Percentiles rank a stretch among this genome's conserved stretches.
phyloP scores from a whole-genome alignment of 1,140 invertebrate genomes.

The Hyphantria cunea region DNA sequence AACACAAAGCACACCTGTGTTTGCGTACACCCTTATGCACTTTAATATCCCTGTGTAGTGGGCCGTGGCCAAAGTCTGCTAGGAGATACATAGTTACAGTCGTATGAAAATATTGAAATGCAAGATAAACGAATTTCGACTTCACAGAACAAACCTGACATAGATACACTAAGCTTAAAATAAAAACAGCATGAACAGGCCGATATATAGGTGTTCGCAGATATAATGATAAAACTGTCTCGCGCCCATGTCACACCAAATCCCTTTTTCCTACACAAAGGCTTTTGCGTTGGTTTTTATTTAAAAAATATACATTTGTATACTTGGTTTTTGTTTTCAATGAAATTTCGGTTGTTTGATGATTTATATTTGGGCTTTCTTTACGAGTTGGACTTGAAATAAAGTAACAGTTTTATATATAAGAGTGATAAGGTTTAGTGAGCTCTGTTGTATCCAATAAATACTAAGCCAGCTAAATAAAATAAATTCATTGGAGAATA shows the following conservation, averaged over 20 bases:
- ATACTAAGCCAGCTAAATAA: no score
- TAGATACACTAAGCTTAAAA: not conserved
- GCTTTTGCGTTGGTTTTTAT: constrained; percentile 51
- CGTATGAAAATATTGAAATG: no score
- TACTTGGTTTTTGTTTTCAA: constrained; percentile 38
- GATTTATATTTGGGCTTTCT: constrained; percentile 8
- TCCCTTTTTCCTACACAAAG: constrained; percentile 53
- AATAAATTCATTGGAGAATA: no score
- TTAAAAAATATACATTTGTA: constrained; percentile 40
- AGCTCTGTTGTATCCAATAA: no score
- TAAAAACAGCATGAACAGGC: constrained; percentile 16
- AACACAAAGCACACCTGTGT: no score
- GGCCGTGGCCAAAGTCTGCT: no score
- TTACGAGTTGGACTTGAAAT: not conserved
- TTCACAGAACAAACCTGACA: not conserved
- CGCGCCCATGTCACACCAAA: constrained; percentile 48
- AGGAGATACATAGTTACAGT: no score
- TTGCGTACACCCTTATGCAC: no score
- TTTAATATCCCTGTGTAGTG: no score
- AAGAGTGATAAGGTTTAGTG: no score
- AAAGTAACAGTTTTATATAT: no score
- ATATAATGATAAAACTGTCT: constrained; percentile 53
- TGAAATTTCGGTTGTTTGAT: constrained; percentile 25
- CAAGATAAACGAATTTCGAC: not conserved
- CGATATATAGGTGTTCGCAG: constrained; percentile 8